A percentile compares a stretch with the other conserved stretches of the same genome.
phyloP scores from a whole-genome alignment of 1,140 invertebrate genomes.

The Ericerus pela region DNA sequence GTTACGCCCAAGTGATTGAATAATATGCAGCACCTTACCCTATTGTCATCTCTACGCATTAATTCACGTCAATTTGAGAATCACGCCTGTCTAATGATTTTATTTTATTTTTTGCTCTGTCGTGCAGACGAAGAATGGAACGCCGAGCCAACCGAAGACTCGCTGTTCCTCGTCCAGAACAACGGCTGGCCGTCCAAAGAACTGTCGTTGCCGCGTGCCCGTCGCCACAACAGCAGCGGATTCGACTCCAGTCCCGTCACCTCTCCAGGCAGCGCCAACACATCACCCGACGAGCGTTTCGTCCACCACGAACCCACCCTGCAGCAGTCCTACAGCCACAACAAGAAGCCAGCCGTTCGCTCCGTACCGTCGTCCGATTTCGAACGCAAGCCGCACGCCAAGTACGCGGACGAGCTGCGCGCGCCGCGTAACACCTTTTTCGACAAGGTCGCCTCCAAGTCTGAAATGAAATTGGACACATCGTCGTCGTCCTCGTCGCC shows the following conservation, averaged over 20 bases:
- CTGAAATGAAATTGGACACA: conserved; percentile 8
- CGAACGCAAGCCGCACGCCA: neutral
- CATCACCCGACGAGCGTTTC: neutral
- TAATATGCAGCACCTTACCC: too few species aligned
- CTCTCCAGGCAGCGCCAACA: conserved; percentile 3
- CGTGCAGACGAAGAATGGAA: conserved; percentile 32
- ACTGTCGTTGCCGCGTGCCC: conserved; percentile 20
- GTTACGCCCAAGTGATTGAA: too few species aligned
- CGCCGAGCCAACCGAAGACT: conserved; percentile 24
- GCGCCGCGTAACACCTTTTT: neutral
- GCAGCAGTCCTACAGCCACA: neutral
- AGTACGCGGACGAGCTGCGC: neutral
- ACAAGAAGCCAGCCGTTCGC: conserved; percentile 1
- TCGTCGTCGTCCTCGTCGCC: neutral
- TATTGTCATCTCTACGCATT: too few species aligned
- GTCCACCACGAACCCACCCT: neutral
- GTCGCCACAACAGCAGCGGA: conserved; percentile 17
- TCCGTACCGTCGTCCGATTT: neutral
- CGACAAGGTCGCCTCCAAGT: neutral
- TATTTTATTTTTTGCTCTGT: conserved; percentile 21
- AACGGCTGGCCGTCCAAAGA: conserved; percentile 21
- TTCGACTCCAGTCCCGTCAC: conserved; percentile 13
- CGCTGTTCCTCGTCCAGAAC: conserved; percentile 23
- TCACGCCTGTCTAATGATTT: too few species aligned
- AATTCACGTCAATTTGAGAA: too few species aligned